Base-by-base conservation (phyloP, 2,888 invertebrate genomes). In the Pegoplata infirma region DNA sequence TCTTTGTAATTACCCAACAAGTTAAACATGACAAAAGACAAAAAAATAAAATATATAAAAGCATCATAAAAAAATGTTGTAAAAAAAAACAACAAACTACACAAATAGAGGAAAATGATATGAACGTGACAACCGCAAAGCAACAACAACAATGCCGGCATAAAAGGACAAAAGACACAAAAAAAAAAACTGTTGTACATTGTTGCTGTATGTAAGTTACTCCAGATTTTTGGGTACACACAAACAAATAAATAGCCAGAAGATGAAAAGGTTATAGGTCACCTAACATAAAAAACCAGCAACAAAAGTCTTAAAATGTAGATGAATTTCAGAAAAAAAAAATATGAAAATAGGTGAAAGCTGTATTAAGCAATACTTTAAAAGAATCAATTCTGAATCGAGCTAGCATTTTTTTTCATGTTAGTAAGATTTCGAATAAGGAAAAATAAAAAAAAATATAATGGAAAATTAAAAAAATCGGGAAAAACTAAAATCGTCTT, bases 91-190 rank as follows among this genome's bases (percentile, higher is more conserved):
- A n/a, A n/a, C n/a, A n/a, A 71, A 55, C 51, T 66, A 63, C 40
- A 68, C 64, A 66, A 73, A 76, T 49, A n/a, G 59, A 55, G 44
- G 46, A 68, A 76, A 63, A 76, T 53, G 55, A 56, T 66, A 80
- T 67, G 73, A 64, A 80, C 71, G 71, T 79, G 79, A 79, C 79
- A 75, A 75, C 79, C 79, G 51, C 74, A 79, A 79, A 67, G 14
- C 46, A 68, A 64, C 36, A 61, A 49, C 25, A 64, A 16, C 44
- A 32, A 21, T 25, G 23, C 21, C n/a, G 28, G 21, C 17, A 51
- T 17, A 67, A 69, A 51, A 59, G 49, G 59, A 61, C 63, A 76
- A 76, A 55, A 40, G 40, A 72, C 53, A 21, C 14, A 17, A 46
- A 72, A 21, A n/a, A n/a, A n/a, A n/a, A n/a, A n/a, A n/a, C n/a